A percentile compares a stretch with the other conserved stretches of the same genome.
phyloP scores from a whole-genome alignment of 2,113 vertebrate species.

The Artemisiospiza belli region DNA sequence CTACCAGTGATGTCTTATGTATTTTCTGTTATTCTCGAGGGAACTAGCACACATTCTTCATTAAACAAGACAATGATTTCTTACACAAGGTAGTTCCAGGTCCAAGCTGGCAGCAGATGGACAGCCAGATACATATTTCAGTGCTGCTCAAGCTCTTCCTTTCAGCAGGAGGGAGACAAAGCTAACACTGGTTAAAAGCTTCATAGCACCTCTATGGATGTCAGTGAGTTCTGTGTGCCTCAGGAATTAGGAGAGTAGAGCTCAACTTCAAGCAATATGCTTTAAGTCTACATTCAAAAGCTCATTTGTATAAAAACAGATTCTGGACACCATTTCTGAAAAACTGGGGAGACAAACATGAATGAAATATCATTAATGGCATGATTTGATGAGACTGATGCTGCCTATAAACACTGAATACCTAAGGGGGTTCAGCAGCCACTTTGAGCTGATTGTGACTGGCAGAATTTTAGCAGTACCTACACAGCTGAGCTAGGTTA shows the following conservation, averaged over 20 bases:
- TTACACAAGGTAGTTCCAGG: neutral
- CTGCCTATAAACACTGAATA: neutral
- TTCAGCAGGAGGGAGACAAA: neutral
- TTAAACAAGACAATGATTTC: neutral
- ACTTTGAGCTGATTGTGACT: neutral
- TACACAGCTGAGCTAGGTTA: neutral
- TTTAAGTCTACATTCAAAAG: constrained; percentile 35
- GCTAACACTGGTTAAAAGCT: neutral
- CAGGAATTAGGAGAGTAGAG: neutral
- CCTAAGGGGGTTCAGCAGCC: neutral
- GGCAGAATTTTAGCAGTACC: neutral
- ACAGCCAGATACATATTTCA: neutral
- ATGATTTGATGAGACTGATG: neutral
- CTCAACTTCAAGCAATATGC: constrained; percentile 9
- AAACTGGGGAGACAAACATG: neutral
- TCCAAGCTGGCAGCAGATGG: neutral
- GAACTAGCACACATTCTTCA: neutral
- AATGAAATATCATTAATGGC: neutral
- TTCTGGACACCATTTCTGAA: neutral
- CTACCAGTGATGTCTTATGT: neutral
- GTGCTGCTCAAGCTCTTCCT: neutral
- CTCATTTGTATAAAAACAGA: neutral
- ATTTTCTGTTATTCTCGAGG: neutral
- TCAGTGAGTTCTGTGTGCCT: neutral
- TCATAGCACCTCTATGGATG: neutral